Evolutionary conservation across 2,113 vertebrate genomes (phyloP).

Genomic region (Diphyllodes magnificus): DNA sequence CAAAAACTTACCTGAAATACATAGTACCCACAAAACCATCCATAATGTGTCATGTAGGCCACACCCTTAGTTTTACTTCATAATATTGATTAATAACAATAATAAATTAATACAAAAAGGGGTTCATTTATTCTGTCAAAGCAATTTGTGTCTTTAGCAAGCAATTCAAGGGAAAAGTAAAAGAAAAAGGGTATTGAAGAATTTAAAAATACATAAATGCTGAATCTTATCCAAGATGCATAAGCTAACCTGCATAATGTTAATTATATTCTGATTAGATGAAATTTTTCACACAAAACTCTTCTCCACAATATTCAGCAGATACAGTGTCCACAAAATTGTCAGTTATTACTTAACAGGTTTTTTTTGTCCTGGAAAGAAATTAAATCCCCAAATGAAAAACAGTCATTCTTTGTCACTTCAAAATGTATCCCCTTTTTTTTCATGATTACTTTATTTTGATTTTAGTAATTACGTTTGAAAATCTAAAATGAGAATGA

Average conservation of each 20-base stretch:
- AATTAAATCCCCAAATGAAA: background rate
- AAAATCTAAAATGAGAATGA: background rate
- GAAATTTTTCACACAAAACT: background rate
- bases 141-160: background rate
- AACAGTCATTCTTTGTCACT: background rate
- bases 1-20: background rate
- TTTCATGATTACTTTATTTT: background rate
- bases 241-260: fast-evolving
- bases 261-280: background rate
- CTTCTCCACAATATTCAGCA: background rate
- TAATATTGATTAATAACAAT: background rate
- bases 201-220: background rate
- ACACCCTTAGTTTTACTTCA: background rate
- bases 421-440: background rate
- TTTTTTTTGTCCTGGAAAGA: background rate
- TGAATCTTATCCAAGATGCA: background rate
- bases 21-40: background rate
- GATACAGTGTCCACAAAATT: background rate
- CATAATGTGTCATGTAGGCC: background rate
- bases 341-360: background rate
- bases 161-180: background rate
- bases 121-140: background rate
- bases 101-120: background rate
- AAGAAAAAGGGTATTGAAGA: background rate
- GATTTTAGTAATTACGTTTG: background rate